Base-by-base conservation (phyloP, 2,113 vertebrate species). In the Cairina moschata region DNA sequence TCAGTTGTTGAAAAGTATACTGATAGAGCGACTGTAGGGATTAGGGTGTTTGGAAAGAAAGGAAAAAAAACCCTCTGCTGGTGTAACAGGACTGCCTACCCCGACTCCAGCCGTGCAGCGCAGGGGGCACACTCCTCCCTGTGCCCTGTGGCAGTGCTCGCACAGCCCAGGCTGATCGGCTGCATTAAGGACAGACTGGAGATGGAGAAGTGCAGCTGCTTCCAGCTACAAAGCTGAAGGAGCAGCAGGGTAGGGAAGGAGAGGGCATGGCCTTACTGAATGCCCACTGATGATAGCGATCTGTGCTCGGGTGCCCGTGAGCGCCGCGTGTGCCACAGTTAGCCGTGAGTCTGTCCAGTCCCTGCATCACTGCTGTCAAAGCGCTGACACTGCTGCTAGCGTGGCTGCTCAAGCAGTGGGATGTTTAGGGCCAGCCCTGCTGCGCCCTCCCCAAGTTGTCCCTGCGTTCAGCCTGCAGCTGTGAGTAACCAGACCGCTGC, bases 211-310 rank as follows among this genome's bases (percentile, higher is more conserved):
- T 32, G 44, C 63, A 44, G 79, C 17, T 44, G 23, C 73, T 91
- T 69, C 34, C 23, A 48, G 48, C 32, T 50, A 62, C 42, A 58
- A 0, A 1, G 21, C 12, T 4, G 6, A 46, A 62, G 46, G 25
- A 81, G 52, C 59, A 40, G 52, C 2, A 6, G 3, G 29, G 20
- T 2, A 4, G 36, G 58, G 38, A 79, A 60, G 48, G 42, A 42
- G 76, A 52, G n/a, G 42, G 9, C 21, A 36, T 66, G 36, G 28
- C 42, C 71, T 80, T n/a, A 10, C 80, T 71, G 80, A 11, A 32
- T 56, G 74, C 42, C 28, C 3, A 6, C 58, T 62, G 1, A 0
- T 11, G 15, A 44, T 44, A 25, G 32, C 0, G 1, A 26, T 46
- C 46, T 42, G 16, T 15, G 86, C 72, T 59, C 74, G 20, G 1